phyloP scores from a whole-genome alignment of 2,113 vertebrate genomes.

The Cygnus buccinator region DNA sequence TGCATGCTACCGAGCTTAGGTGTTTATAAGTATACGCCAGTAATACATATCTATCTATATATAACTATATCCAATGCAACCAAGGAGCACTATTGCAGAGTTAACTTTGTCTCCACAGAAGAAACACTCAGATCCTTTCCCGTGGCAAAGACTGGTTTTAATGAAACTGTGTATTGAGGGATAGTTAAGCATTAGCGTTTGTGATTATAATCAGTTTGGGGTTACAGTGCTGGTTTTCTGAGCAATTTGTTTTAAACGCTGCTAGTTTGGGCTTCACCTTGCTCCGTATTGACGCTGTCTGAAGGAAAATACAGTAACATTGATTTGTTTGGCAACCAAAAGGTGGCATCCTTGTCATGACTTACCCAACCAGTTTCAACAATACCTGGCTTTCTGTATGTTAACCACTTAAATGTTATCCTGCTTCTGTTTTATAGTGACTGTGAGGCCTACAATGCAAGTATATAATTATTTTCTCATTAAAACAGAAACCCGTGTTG shows the following conservation, averaged over 20 bases:
- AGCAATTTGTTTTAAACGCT: constrained; percentile 66
- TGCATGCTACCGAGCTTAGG: constrained; percentile 72
- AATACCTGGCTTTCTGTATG: constrained; percentile 80
- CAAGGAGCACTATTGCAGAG: constrained; percentile 68
- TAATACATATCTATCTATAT: constrained; percentile 68
- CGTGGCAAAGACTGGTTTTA: constrained; percentile 72
- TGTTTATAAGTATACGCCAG: constrained; percentile 64
- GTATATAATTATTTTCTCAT: constrained; percentile 98
- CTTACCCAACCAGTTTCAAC: constrained; percentile 66
- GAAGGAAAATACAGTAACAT: constrained; percentile 43
- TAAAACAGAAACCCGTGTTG: constrained; percentile 86
- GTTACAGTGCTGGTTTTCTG: constrained; percentile 70
- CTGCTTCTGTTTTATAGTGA: constrained; percentile 91
- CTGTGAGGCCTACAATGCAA: constrained; percentile 89
- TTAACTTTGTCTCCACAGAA: constrained; percentile 73
- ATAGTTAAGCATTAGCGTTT: constrained; percentile 75
- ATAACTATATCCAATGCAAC: constrained; percentile 34
- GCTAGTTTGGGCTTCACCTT: constrained; percentile 66
- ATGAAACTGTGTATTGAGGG: constrained; percentile 70
- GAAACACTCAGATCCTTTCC: constrained; percentile 59
- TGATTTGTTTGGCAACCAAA: constrained; percentile 54
- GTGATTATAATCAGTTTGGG: constrained; percentile 70
- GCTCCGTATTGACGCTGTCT: constrained; percentile 50
- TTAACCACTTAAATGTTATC: constrained; percentile 91
- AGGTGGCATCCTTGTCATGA: constrained; percentile 66